Conservation (phyloP, 2,888 invertebrate genomes). For the Meandrusa payeni region DNA sequence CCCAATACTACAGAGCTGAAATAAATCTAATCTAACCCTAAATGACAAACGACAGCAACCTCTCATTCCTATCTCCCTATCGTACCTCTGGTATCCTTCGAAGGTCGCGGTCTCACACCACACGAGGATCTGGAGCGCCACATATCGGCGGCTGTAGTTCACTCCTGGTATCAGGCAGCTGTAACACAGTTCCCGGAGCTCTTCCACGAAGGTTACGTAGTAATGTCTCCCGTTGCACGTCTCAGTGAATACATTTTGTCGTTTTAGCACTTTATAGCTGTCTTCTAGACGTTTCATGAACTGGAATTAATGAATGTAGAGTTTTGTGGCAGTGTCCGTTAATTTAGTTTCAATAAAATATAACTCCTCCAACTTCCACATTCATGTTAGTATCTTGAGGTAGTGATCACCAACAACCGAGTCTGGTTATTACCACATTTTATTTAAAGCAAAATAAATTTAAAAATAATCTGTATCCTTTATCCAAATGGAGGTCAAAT, state of each 20-base stretch:
- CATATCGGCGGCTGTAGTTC: constrained; percentile 81
- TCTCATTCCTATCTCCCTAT: background rate
- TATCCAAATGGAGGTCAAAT: too few relatives aligned
- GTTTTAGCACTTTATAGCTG: constrained; percentile 48
- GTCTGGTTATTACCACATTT: too few relatives aligned
- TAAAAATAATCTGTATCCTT: too few relatives aligned
- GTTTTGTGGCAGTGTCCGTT: too few relatives aligned
- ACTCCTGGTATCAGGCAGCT: constrained; percentile 81
- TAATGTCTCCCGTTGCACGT: constrained; percentile 29
- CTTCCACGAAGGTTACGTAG: constrained; percentile 69
- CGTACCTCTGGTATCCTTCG: constrained; percentile 43
- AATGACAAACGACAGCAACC: too few relatives aligned
- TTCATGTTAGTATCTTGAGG: too few relatives aligned
- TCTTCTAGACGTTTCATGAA: constrained; percentile 60
- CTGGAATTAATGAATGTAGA: constrained; percentile 36
- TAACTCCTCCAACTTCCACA: too few relatives aligned
- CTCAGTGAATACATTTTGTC: constrained; percentile 29
- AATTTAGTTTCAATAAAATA: too few relatives aligned
- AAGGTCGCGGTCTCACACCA: constrained; percentile 44
- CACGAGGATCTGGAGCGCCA: constrained; percentile 79
- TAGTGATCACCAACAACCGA: too few relatives aligned
- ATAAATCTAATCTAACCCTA: too few relatives aligned
- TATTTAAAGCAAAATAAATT: too few relatives aligned
- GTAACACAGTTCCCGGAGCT: constrained; percentile 73
- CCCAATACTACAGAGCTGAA: too few relatives aligned